Evolutionary conservation across 2,113 vertebrate genomes (phyloP).

Genomic region (Nymphicus hollandicus): DNA sequence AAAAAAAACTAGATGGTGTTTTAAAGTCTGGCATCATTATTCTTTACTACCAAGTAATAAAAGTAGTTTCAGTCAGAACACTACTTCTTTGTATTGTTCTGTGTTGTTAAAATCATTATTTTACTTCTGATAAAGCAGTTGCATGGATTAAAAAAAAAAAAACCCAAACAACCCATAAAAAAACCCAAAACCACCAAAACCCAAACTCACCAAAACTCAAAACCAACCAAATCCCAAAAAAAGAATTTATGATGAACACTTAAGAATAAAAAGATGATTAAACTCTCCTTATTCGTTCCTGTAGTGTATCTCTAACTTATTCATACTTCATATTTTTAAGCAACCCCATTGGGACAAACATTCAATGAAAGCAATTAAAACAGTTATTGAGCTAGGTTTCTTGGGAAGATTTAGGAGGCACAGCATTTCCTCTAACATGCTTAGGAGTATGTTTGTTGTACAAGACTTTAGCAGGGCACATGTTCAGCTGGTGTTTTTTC

Average conservation of each 20-base stretch:
- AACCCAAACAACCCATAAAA: fast-evolving
- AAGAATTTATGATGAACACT: background rate
- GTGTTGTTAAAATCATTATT: background rate
- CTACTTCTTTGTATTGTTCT: background rate
- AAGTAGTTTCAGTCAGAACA: background rate
- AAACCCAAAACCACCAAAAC: no score
- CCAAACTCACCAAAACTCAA: background rate
- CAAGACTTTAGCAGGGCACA: background rate
- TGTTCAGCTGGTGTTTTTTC: background rate
- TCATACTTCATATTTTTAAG: background rate
- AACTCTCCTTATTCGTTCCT: background rate
- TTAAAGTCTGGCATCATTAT: background rate
- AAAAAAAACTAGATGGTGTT: background rate
- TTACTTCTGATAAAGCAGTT: background rate
- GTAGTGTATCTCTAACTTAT: background rate
- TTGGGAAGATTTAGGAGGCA: background rate
- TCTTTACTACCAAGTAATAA: background rate
- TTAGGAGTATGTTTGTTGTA: background rate
- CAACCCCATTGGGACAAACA: background rate
- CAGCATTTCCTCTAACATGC: background rate
- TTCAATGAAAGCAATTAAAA: background rate
- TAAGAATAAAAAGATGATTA: background rate
- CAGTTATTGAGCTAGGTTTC: background rate
- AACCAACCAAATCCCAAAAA: background rate
- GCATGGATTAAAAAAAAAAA: background rate